Evolutionary conservation across 2,113 vertebrate genomes (phyloP).

Genomic region (Trinectes maculatus): DNA sequence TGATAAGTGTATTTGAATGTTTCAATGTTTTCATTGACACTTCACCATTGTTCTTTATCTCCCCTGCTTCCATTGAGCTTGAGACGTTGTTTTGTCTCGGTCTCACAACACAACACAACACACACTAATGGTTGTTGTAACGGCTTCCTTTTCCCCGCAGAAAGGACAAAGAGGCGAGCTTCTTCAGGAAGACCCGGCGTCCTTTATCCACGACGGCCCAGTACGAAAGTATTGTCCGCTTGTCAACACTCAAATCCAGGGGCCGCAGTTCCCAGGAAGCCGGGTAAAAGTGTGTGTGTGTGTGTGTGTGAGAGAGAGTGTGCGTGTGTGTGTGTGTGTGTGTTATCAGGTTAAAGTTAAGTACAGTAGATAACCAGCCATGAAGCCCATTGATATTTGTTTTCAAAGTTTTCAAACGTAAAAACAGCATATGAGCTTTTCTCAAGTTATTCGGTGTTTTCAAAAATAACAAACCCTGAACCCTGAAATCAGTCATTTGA

Average conservation of each 20-base stretch:
- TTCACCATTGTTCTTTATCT: slow-evolving; percentile 40
- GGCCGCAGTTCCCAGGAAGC: slow-evolving; percentile 40
- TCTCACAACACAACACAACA: slow-evolving; percentile 20
- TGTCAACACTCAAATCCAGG: slow-evolving; percentile 66
- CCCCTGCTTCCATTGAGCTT: slow-evolving; percentile 3
- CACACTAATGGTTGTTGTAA: slow-evolving; percentile 36
- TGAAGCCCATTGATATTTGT: no score
- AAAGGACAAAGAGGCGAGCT: slow-evolving; percentile 34
- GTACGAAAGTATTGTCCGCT: slow-evolving; percentile 53
- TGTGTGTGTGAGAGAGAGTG: no score
- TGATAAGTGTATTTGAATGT: no score
- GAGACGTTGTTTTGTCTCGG: slow-evolving; percentile 46
- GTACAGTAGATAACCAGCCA: not conserved
- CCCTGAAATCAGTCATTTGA: no score
- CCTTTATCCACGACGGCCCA: slow-evolving; percentile 51
- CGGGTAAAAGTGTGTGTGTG: no score
- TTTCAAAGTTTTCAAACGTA: not conserved
- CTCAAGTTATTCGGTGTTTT: no score
- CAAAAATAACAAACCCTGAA: no score
- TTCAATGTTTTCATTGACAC: no score
- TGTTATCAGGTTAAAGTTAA: no score
- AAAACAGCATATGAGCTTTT: not conserved
- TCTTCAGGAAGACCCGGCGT: slow-evolving; percentile 53
- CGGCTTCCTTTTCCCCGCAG: slow-evolving; percentile 59
- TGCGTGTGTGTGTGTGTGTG: no score